A percentile compares a stretch with the other conserved stretches of the same genome.
Conservation (phyloP, 1,140 invertebrate species). For the Helicorthomorpha holstii region DNA sequence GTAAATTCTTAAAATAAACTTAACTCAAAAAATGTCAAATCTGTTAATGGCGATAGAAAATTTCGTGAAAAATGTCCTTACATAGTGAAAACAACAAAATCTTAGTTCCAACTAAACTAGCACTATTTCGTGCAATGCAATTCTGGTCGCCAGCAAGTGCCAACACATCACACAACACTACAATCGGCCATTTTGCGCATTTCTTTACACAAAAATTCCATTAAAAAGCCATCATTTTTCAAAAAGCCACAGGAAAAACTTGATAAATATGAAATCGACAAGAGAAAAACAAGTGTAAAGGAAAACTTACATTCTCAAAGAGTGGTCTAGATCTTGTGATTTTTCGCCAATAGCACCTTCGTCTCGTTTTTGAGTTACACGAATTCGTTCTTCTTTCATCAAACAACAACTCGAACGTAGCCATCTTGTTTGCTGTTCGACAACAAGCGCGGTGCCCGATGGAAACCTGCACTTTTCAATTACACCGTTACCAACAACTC, state of each 20-base stretch:
- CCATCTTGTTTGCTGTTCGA: background rate
- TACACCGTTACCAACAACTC: too few relatives aligned
- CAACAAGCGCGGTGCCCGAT: too few relatives aligned
- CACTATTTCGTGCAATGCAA: background rate
- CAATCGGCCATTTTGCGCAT: background rate
- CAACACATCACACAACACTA: background rate
- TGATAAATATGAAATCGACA: background rate
- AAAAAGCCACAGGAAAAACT: too few relatives aligned
- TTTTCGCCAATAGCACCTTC: conserved; percentile 49
- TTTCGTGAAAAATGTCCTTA: too few relatives aligned
- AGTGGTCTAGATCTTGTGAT: conserved; percentile 36
- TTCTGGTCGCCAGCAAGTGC: background rate
- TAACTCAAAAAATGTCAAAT: too few relatives aligned
- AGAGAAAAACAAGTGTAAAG: background rate
- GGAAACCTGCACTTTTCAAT: too few relatives aligned
- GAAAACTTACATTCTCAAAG: conserved; percentile 19
- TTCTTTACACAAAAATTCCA: background rate
- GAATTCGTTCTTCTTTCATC: conserved; percentile 34
- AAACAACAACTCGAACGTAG: background rate
- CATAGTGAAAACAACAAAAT: too few relatives aligned
- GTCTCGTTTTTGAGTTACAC: conserved; percentile 36
- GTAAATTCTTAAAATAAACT: too few relatives aligned
- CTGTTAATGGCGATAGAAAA: too few relatives aligned
- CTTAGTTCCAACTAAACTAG: too few relatives aligned
- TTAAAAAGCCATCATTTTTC: background rate